Evolutionary conservation across 2,113 vertebrate genomes (phyloP).

Genomic region (Ia io): DNA sequence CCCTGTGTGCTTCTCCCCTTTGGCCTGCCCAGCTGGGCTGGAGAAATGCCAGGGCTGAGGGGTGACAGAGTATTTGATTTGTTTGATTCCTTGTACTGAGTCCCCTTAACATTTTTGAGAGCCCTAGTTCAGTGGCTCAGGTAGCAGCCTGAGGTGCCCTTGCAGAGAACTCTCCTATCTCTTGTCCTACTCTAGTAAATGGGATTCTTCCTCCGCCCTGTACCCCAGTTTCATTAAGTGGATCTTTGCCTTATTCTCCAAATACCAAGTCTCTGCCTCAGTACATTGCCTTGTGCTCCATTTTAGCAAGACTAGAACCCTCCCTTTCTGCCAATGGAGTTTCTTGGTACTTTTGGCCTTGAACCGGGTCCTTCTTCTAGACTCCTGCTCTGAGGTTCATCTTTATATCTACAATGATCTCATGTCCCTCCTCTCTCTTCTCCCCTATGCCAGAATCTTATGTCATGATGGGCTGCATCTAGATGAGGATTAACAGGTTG

Average conservation of each 20-base stretch:
- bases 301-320: neutral
- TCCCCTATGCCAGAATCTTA: neutral
- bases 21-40: neutral
- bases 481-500: conserved; percentile 35
- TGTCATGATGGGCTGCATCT: neutral
- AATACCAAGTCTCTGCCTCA: neutral
- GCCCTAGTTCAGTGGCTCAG: neutral
- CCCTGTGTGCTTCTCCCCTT: neutral
- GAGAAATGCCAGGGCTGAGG: neutral
- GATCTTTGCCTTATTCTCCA: neutral
- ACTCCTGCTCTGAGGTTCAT: neutral
- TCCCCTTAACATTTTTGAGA: neutral
- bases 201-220: neutral
- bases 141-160: neutral
- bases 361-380: neutral
- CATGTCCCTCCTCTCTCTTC: neutral
- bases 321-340: neutral
- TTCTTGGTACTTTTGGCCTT: conserved; percentile 11
- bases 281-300: neutral
- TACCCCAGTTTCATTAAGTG: neutral
- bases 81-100: neutral
- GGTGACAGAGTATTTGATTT: neutral
- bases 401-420: conserved; percentile 13
- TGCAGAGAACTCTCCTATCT: neutral
- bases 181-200: neutral